Conservation (phyloP, 2,797 vertebrate species). For the Tamandua tetradactyla region DNA sequence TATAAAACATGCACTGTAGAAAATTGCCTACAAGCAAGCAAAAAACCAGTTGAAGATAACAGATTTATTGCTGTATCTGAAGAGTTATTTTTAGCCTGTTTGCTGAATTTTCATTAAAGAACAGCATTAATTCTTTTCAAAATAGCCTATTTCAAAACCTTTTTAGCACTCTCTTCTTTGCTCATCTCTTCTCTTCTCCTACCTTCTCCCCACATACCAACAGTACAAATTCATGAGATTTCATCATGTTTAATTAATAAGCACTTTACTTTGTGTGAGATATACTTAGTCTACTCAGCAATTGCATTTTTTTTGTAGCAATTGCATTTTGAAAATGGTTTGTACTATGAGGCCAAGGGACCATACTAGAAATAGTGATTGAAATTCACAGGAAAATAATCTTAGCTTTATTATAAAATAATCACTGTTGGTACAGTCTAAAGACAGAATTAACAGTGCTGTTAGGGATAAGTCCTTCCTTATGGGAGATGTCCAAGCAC, state of each 20-base stretch:
- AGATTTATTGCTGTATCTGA: background rate
- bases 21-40: background rate
- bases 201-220: background rate
- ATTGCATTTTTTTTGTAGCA: background rate
- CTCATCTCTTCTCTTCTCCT: background rate
- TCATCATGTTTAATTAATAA: background rate
- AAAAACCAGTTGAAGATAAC: background rate
- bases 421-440: background rate
- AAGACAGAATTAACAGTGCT: background rate
- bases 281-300: background rate
- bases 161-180: background rate
- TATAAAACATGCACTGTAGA: background rate
- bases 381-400: background rate
- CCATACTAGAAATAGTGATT: background rate
- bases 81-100: slow-evolving; percentile 10
- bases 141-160: background rate
- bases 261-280: background rate
- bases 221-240: background rate
- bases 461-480: background rate
- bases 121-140: background rate
- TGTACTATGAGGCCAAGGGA: background rate
- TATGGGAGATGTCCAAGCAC: background rate
- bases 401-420: background rate
- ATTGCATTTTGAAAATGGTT: background rate
- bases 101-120: slow-evolving; percentile 21